These are phyloP conservation scores for Caenorhabditis plicata DNA, from an alignment of 2,888 invertebrate genomes.

Conservation along the genomic window DNA sequence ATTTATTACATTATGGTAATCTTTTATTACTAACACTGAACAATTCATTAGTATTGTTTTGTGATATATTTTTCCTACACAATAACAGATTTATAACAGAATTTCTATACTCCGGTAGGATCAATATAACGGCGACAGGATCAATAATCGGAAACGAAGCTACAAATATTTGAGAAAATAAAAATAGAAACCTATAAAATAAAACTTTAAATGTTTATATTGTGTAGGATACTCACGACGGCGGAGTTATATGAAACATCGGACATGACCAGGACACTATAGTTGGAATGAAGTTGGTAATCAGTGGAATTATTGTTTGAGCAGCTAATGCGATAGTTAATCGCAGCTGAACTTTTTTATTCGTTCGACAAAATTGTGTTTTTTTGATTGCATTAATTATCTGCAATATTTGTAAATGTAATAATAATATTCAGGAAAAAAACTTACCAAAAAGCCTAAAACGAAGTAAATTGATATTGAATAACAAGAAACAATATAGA, in stretches of 20 bases:
- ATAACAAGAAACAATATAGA: background rate
- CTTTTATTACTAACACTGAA: background rate
- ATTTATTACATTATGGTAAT: too few relatives aligned
- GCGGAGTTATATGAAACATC: background rate
- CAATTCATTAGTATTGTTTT: background rate
- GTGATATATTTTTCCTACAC: background rate
- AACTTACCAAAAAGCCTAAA: background rate
- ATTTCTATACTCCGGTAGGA: conserved; percentile 1
- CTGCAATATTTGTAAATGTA: background rate
- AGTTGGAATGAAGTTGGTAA: background rate
- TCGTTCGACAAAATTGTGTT: background rate
- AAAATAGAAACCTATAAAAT: background rate
- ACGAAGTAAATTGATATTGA: background rate
- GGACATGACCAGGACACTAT: background rate
- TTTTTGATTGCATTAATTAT: background rate
- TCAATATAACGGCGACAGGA: conserved; percentile 1
- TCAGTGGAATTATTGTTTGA: background rate
- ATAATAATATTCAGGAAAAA: background rate
- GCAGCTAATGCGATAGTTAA: background rate
- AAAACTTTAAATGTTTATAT: background rate
- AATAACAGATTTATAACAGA: background rate
- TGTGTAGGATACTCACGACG: background rate
- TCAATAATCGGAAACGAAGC: background rate
- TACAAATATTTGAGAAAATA: background rate
- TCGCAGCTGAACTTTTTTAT: background rate